phyloP scores from a whole-genome alignment of 2,113 vertebrate species.

The Castor canadensis region DNA sequence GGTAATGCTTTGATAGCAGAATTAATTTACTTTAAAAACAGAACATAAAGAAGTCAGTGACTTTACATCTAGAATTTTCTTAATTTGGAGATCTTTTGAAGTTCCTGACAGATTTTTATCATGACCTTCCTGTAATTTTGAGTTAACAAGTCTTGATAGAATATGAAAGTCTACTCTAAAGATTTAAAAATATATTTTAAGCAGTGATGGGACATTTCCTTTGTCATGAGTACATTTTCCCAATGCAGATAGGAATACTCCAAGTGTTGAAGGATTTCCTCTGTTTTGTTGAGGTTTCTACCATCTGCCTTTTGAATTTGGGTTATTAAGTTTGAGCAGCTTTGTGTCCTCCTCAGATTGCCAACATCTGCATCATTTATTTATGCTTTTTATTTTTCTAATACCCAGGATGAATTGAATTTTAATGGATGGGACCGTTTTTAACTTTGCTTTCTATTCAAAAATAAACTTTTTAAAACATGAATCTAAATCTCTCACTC shows the following conservation, averaged over 20 bases:
- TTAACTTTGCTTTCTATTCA: conserved; percentile 69
- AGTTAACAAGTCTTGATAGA: conserved; percentile 37
- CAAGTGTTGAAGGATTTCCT: conserved; percentile 54
- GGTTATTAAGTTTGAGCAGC: conserved; percentile 62
- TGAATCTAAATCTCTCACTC: conserved; percentile 53
- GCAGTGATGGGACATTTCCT: conserved; percentile 46
- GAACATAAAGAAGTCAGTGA: conserved; percentile 44
- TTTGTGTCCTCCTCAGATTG: conserved; percentile 57
- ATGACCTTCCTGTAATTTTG: conserved; percentile 51
- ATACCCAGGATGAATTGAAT: conserved; percentile 57
- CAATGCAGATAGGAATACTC: conserved; percentile 54
- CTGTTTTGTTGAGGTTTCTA: conserved; percentile 29
- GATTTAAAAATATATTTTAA: conserved; percentile 57
- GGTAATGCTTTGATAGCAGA: conserved; percentile 1
- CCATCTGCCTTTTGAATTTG: conserved; percentile 70
- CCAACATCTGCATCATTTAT: conserved; percentile 70
- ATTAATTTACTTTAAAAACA: conserved; percentile 54
- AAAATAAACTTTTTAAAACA: conserved; percentile 54
- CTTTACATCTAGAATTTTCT: conserved; percentile 60
- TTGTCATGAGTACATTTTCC: conserved; percentile 53
- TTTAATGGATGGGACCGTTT: conserved; percentile 64
- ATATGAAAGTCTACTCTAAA: conserved; percentile 65
- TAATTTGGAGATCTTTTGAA: conserved; percentile 38
- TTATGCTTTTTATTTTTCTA: conserved; percentile 58
- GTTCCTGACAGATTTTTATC: conserved; percentile 58